Conservation (phyloP, 2,888 invertebrate species). For the Tenthredo mesomela region DNA sequence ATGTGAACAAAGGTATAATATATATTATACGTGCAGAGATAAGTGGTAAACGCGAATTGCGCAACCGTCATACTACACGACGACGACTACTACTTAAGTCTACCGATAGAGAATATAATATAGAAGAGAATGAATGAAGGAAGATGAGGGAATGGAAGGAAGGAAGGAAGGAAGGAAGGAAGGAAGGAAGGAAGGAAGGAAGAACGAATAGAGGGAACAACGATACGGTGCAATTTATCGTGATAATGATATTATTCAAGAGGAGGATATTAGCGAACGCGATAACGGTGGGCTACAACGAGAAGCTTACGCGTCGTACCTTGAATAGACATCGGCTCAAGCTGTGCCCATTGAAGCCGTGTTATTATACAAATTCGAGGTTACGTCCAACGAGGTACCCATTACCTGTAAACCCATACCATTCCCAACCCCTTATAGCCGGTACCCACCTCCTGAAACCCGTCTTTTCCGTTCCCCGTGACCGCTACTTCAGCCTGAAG, state of each 20-base stretch:
- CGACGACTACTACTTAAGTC: background rate
- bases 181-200: background rate
- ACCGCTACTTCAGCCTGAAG: slow-evolving; percentile 5
- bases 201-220: background rate
- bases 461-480: slow-evolving; percentile 9
- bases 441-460: background rate
- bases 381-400: slow-evolving; percentile 23
- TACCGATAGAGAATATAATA: background rate
- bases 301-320: slow-evolving; percentile 10
- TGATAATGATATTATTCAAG: slow-evolving; percentile 33
- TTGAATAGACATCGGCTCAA: slow-evolving; percentile 38
- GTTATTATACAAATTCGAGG: slow-evolving; percentile 49
- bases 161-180: background rate
- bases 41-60: background rate
- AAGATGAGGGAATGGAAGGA: background rate
- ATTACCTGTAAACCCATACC: slow-evolving; percentile 29
- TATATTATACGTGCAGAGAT: background rate
- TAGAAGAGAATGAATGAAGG: background rate
- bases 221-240: slow-evolving; percentile 21
- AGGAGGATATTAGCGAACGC: slow-evolving; percentile 39
- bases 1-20: background rate
- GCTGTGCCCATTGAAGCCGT: slow-evolving; percentile 26
- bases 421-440: slow-evolving; percentile 7
- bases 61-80: background rate
- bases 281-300: slow-evolving; percentile 23